phyloP scores from a whole-genome alignment of 2,113 vertebrate genomes.

The Collichthys lucidus region DNA sequence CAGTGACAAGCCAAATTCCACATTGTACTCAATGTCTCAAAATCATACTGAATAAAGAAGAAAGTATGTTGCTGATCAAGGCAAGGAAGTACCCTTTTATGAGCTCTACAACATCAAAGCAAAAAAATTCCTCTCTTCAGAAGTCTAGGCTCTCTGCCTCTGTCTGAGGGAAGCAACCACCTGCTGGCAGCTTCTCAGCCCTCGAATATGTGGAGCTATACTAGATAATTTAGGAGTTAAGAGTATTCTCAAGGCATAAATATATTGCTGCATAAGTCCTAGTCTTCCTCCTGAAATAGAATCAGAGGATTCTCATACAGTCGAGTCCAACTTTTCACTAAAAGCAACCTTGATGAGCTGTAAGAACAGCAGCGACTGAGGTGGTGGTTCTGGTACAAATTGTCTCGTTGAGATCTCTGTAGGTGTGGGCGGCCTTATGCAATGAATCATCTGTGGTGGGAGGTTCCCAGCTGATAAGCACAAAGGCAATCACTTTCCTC shows the following conservation, averaged over 20 bases:
- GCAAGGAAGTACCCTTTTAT: constrained; percentile 62
- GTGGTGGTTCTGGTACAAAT: constrained; percentile 8
- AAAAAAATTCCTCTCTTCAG: constrained; percentile 53
- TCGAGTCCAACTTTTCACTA: constrained; percentile 17
- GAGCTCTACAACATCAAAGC: constrained; percentile 70
- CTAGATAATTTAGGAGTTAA: constrained; percentile 68
- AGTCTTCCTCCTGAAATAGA: constrained; percentile 53
- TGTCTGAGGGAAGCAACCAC: constrained; percentile 64
- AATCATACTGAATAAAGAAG: constrained; percentile 65
- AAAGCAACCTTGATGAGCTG: constrained; percentile 31
- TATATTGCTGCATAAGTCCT: constrained; percentile 44
- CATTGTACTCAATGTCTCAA: constrained; percentile 54
- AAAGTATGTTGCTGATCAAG: constrained; percentile 62
- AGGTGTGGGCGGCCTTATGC: constrained; percentile 41
- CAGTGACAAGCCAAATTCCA: constrained; percentile 40
- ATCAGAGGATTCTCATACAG: constrained; percentile 5
- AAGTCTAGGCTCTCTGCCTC: constrained; percentile 53
- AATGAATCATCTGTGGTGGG: constrained; percentile 54
- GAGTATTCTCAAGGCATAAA: constrained; percentile 63
- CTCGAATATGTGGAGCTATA: constrained; percentile 38
- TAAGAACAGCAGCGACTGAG: constrained; percentile 1
- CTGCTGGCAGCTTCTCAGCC: constrained; percentile 66
- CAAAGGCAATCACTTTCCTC: neutral
- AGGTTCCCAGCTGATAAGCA: constrained; percentile 42
- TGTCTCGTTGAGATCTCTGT: constrained; percentile 26